phyloP scores from a whole-genome alignment of 2,797 vertebrate species.

The Pangasius krempfi region DNA sequence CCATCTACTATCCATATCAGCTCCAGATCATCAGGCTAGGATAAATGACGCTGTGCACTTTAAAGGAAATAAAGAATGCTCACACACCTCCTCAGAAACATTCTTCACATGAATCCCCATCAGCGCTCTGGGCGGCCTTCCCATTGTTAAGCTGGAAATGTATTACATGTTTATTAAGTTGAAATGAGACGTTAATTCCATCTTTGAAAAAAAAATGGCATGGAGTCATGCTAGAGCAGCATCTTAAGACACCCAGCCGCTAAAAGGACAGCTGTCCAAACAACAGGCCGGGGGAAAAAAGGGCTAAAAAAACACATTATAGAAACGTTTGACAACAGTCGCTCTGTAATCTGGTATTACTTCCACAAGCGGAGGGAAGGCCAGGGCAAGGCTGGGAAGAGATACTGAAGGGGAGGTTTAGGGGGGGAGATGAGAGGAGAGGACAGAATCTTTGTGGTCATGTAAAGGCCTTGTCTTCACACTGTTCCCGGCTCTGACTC shows the following conservation, averaged over 20 bases:
- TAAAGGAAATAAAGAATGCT: constrained; percentile 37
- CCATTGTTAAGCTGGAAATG: constrained; percentile 60
- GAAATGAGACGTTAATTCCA: constrained; percentile 76
- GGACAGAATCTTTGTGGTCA: constrained; percentile 73
- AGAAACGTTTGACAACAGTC: constrained; percentile 84
- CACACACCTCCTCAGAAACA: constrained; percentile 41
- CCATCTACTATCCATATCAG: constrained; percentile 45
- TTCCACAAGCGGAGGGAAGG: constrained; percentile 76
- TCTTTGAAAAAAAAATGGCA: constrained; percentile 52
- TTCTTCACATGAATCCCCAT: constrained; percentile 42
- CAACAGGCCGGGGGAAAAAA: constrained; percentile 65
- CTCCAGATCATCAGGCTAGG: constrained; percentile 18
- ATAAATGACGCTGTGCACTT: constrained; percentile 22
- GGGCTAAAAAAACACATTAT: constrained; percentile 80
- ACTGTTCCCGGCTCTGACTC: constrained; percentile 63
- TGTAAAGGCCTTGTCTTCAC: constrained; percentile 70
- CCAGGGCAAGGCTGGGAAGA: constrained; percentile 72
- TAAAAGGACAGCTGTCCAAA: constrained; percentile 81
- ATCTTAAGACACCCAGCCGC: constrained; percentile 71
- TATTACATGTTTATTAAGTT: constrained; percentile 72
- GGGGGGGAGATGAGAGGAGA: constrained; percentile 69
- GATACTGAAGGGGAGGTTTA: constrained; percentile 71
- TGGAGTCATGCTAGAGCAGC: constrained; percentile 68
- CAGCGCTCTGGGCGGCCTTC: constrained; percentile 45
- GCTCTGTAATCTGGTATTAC: constrained; percentile 84